Evolutionary conservation across 2,113 vertebrate species (phyloP).

Genomic region (human (Homo sapiens)): GRCh38 chr21:15680501-15681000

Average conservation of each 20-base stretch:
- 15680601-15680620: background rate
- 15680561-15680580: background rate
- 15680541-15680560: background rate
- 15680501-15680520: background rate
- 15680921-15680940: background rate
- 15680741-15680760: too few relatives aligned
- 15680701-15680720: too few relatives aligned
- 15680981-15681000: background rate
- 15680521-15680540: background rate
- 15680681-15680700: background rate
- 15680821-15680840: too few relatives aligned
- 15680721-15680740: too few relatives aligned
- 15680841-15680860: too few relatives aligned
- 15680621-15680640: conserved; percentile 31
- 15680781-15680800: too few relatives aligned
- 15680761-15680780: too few relatives aligned
- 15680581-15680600: background rate
- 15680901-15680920: too few relatives aligned
- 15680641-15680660: background rate
- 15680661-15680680: background rate
- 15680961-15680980: conserved; percentile 10
- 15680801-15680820: too few relatives aligned
- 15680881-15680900: too few relatives aligned
- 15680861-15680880: too few relatives aligned
- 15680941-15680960: background rate